A percentile compares a stretch with the other conserved stretches of the same genome.
Conservation (phyloP, 2,888 invertebrate genomes). For the Cephus runcator region DNA sequence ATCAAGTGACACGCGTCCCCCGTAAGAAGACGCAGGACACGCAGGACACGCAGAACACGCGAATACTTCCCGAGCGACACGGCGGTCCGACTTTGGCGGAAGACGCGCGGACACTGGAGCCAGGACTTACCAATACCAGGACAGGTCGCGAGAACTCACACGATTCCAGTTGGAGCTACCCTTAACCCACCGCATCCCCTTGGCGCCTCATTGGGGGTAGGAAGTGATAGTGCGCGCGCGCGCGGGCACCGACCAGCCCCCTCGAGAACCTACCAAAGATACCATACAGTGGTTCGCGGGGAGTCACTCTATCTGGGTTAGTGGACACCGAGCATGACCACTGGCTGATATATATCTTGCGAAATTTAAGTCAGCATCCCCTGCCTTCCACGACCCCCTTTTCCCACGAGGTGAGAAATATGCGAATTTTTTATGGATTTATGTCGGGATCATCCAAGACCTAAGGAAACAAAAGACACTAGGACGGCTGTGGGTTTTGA, state of each 20-base stretch:
- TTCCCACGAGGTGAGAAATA: not conserved
- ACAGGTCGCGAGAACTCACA: constrained; percentile 39
- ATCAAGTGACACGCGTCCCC: not conserved
- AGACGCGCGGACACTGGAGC: constrained; percentile 64
- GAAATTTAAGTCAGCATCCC: constrained; percentile 9
- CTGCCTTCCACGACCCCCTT: not conserved
- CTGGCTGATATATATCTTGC: constrained; percentile 20
- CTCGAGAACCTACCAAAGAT: constrained; percentile 40
- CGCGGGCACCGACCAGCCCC: constrained; percentile 23
- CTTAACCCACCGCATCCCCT: not conserved
- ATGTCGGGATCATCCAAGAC: not conserved
- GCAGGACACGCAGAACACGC: not conserved
- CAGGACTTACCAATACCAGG: constrained; percentile 47
- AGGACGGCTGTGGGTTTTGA: not conserved
- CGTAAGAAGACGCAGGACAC: not conserved
- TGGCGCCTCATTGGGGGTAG: not conserved
- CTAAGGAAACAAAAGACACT: not conserved
- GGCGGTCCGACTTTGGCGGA: constrained; percentile 60
- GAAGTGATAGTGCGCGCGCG: not conserved
- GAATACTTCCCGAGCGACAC: constrained; percentile 26
- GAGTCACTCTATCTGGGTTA: constrained; percentile 51
- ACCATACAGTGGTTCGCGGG: constrained; percentile 39
- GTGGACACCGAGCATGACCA: constrained; percentile 48
- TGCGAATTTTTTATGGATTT: not conserved
- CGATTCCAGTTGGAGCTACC: constrained; percentile 25